These are phyloP conservation scores for Tetramorium parvispinum DNA, from an alignment of 1,140 invertebrate species.

Conservation along the genomic window DNA sequence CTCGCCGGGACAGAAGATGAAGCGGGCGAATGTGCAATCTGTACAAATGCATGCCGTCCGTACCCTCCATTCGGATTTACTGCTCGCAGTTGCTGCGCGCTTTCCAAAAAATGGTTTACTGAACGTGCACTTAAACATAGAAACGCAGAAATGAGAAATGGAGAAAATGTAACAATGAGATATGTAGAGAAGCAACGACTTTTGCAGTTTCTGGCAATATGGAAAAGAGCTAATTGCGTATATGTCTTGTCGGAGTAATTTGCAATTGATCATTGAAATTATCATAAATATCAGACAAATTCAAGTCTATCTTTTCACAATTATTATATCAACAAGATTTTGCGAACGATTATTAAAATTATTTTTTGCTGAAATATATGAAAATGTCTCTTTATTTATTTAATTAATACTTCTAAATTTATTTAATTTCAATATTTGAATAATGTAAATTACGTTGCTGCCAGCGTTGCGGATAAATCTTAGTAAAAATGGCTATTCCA, in stretches of 20 bases:
- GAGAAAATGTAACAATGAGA: not conserved
- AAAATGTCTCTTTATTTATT: not conserved
- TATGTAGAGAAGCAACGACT: not conserved
- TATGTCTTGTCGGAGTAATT: not conserved
- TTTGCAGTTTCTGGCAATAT: not conserved
- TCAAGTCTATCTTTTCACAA: not conserved
- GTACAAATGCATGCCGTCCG: not conserved
- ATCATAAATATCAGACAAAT: not conserved
- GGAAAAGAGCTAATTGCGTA: not conserved
- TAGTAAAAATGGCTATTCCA: not conserved
- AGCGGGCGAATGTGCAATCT: not conserved
- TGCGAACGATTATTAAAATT: not conserved
- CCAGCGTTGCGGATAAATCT: not conserved
- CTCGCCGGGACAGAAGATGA: slow-evolving; percentile 31
- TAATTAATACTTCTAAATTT: not conserved
- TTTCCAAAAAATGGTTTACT: slow-evolving; percentile 17
- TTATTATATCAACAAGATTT: not conserved
- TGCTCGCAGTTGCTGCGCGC: not conserved
- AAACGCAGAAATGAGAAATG: not conserved
- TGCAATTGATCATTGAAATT: not conserved
- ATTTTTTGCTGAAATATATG: not conserved
- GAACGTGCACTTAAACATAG: not conserved
- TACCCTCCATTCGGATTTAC: slow-evolving; percentile 36
- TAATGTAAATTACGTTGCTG: not conserved
- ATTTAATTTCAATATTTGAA: not conserved